phyloP scores from a whole-genome alignment of 2,888 invertebrate genomes.

The Diarsia mendica region DNA sequence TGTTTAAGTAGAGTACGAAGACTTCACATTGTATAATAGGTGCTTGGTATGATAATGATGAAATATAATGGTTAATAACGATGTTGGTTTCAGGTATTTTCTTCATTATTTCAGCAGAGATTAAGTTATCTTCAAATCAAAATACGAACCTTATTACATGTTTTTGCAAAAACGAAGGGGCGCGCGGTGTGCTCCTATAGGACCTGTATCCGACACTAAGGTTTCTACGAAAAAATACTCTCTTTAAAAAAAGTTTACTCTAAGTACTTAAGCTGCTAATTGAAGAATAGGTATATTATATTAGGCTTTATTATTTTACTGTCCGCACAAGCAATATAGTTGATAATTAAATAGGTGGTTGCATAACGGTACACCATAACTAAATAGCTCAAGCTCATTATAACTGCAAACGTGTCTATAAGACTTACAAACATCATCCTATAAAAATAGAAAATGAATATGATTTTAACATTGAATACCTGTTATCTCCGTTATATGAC shows the following conservation, averaged over 20 bases:
- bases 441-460: constrained; percentile 73
- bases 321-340: neutral
- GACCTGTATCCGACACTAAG: neutral
- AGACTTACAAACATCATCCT: constrained; percentile 44
- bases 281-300: neutral
- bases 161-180: constrained; percentile 7
- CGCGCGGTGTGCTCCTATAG: neutral
- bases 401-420: constrained; percentile 25
- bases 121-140: neutral
- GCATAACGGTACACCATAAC: constrained; percentile 4
- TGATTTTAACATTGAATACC: constrained; percentile 77
- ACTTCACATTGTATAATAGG: constrained; percentile 4
- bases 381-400: constrained; percentile 40
- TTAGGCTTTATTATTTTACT: neutral
- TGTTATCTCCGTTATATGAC: constrained; percentile 86
- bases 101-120: neutral
- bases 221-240: neutral
- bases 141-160: neutral
- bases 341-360: constrained; percentile 3
- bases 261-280: no score
- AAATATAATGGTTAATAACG: neutral
- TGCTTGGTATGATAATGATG: neutral
- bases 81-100: constrained; percentile 4
- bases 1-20: constrained; percentile 1
- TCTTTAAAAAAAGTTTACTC: neutral